Conservation (phyloP, 2,888 invertebrate genomes). For the Stenichneumon culpator region DNA sequence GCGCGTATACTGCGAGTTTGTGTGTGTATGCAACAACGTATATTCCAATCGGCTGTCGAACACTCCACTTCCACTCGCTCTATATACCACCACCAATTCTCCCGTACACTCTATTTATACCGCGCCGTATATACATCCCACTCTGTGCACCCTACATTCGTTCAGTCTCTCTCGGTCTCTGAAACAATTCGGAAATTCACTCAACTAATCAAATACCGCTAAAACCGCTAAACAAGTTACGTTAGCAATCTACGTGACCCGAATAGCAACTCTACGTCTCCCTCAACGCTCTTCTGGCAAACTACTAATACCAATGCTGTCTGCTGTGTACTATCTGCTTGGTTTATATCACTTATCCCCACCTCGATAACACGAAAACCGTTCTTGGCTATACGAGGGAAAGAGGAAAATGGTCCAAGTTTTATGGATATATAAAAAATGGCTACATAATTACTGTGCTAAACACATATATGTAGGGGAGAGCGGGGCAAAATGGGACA, state of each 20-base stretch:
- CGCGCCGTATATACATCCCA: constrained; percentile 39
- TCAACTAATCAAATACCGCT: constrained; percentile 84
- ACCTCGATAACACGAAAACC: constrained; percentile 36
- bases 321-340: constrained; percentile 26
- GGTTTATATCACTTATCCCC: constrained; percentile 26
- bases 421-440: too few relatives aligned
- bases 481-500: too few relatives aligned
- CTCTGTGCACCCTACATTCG: constrained; percentile 44
- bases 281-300: constrained; percentile 40
- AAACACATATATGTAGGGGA: too few relatives aligned
- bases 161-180: constrained; percentile 62
- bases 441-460: too few relatives aligned
- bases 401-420: too few relatives aligned
- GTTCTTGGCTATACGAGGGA: constrained; percentile 8
- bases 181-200: constrained; percentile 83
- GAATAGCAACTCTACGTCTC: constrained; percentile 78
- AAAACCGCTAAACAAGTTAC: constrained; percentile 84
- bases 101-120: constrained; percentile 36
- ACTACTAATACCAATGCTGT: constrained; percentile 28
- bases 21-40: neutral
- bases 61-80: constrained; percentile 39
- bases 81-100: constrained; percentile 26
- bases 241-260: constrained; percentile 83
- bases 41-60: constrained; percentile 59
- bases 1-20: neutral